Percentiles rank a stretch among this genome's conserved stretches.
phyloP scores from a whole-genome alignment of 2,888 invertebrate genomes.

The Sarcophaga carnaria region DNA sequence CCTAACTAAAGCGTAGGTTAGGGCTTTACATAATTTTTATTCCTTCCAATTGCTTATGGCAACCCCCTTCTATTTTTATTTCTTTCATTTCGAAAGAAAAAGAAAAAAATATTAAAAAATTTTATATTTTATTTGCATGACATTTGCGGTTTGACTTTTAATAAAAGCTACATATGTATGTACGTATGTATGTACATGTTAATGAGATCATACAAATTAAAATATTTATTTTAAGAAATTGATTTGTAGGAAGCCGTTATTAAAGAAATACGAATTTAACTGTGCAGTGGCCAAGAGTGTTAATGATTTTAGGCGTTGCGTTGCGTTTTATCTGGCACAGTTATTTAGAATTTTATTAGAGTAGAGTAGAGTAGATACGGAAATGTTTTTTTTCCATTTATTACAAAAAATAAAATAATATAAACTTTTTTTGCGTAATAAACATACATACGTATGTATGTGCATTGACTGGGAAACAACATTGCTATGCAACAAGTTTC shows the following conservation, averaged over 20 bases:
- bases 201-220: conserved; percentile 26
- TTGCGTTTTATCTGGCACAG: no score
- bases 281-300: not conserved
- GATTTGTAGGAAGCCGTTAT: conserved; percentile 30
- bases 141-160: conserved; percentile 36
- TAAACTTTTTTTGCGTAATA: no score
- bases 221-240: conserved; percentile 14
- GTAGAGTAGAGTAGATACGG: no score
- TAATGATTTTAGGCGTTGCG: not conserved
- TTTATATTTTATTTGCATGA: conserved; percentile 20
- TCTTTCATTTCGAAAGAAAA: not conserved
- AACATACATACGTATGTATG: no score
- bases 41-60: not conserved
- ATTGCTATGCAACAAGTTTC: no score
- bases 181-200: not conserved
- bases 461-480: no score
- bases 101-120: no score
- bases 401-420: no score
- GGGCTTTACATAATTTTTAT: no score
- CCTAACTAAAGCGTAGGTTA: no score
- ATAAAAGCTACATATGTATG: not conserved
- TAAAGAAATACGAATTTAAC: not conserved
- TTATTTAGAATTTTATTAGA: no score
- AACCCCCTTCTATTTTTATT: not conserved
- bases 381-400: no score